Conservation (phyloP, 2,113 vertebrate species). For the Pogonocichla stellata region DNA sequence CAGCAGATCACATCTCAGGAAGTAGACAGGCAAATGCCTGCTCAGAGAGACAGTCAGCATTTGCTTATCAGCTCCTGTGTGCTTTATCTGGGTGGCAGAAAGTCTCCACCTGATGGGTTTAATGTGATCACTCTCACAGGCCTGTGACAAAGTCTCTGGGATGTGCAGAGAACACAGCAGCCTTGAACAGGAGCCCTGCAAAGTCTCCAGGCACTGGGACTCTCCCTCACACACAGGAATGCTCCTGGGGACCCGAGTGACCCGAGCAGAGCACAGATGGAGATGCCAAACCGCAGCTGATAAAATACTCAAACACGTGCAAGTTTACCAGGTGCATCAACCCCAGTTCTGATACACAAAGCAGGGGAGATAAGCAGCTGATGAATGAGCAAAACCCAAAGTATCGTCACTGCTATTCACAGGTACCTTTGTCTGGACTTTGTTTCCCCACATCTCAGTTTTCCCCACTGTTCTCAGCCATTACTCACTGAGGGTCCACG, state of each 20-base stretch:
- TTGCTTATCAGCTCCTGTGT: background rate
- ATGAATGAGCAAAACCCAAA: background rate
- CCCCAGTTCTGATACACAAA: background rate
- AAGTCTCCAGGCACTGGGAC: background rate
- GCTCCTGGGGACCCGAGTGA: background rate
- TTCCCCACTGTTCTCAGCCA: background rate
- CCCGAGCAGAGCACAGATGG: background rate
- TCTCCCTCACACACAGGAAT: background rate
- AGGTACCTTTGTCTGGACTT: background rate
- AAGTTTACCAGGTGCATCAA: background rate
- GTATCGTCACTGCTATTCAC: background rate
- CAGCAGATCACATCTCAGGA: background rate
- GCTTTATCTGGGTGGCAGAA: slow-evolving; percentile 20
- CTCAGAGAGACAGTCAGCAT: slow-evolving; percentile 13
- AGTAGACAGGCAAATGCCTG: background rate
- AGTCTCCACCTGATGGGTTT: background rate
- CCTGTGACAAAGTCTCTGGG: background rate
- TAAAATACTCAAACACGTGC: background rate
- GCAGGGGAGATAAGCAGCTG: background rate
- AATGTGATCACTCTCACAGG: background rate
- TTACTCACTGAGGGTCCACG: background rate
- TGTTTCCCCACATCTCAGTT: background rate
- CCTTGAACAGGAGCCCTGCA: background rate
- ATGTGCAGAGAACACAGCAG: background rate
- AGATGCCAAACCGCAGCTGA: background rate